Base-by-base conservation (phyloP, 2,888 invertebrate species). In the Netelia fuscicornis region DNA sequence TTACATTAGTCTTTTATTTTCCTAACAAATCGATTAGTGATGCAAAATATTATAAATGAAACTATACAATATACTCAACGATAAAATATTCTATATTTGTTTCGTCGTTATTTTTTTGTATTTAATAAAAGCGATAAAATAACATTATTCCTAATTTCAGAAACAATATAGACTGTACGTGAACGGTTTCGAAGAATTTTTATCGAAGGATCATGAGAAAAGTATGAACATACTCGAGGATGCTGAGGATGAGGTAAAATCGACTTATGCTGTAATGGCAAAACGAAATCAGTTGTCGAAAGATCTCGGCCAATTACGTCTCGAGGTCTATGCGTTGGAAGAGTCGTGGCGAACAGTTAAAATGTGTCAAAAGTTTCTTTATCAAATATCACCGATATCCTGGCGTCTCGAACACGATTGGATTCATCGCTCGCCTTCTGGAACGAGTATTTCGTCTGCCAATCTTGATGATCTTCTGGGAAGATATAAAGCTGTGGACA, bases 291-390 rank as follows among this genome's bases (percentile, higher is more conserved):
- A 89, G 74, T 87, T 93, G 37, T 88, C 89, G 1, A 90, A 88
- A 10, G 89, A 88, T n/a, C 90, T 89, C 25, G 91, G 92, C 30
- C 89, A 90, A 65, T 84, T 90, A 6, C 89, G 91, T 2, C 85
- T 95, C 37, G 93, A 94, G 74, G 94, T 96, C 25, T 95, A 96
- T 83, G 94, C 95, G 30, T 94, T 96, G 78, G 96, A 96, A 88
- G 96, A 96, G 89, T 94, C 94, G 86, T 96, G 96, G 94, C 92
- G 95, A 70, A 93, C 95, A 65, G 95, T 95, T 81, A 96, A 96
- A 91, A 95, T 95, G 92, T 96, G 96, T 91, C 96, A 96, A 75
- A 95, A 95, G 88, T 96, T 96, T 93, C 93, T 97, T n/a, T 96
- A 95, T 91, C 95, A 95, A 89, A 92, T 96, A n/a, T 96, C 96